Base-by-base conservation (phyloP, 2,888 invertebrate species). In the Eumerus sabulonum region DNA sequence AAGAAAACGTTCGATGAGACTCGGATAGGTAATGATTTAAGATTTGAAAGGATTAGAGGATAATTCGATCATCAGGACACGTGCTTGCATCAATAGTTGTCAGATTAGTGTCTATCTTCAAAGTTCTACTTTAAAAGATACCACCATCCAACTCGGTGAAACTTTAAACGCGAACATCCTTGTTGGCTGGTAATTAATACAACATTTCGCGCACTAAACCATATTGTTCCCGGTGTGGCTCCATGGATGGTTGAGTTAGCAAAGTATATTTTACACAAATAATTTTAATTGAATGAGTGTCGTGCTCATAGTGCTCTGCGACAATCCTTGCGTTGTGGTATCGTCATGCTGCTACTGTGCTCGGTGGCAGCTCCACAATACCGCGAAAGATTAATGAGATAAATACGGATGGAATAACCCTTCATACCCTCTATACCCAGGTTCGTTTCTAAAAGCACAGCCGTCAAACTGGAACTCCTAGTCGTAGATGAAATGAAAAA, bases 341-440 rank as follows among this genome's bases (percentile, higher is more conserved):
- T 27, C 77, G 27, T 79, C 73, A 73, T 68, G 63, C 73, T 70
- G 79, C 68, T 71, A 27, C 27, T 76, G 60, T 51, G 45, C 40
- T 44, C 36, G 60, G 47, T 68, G 73, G 73, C 77, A 79, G 79
- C 63, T 79, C 64, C 79, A 79, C 60, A 74, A 74, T 67, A 70
- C 79, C 79, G 74, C 79, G 79, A 79, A 79, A 79, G 79, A 79
- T 79, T 79, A 79, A 79, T 79, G 79, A 79, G 79, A 54, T 70
- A 64, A 79, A 64, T 79, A 50, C 74, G 73, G 60, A 79, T 74
- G 64, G 13, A 51, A 74, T 74, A 79, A 79, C 79, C 79, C 79
- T 79, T 79, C 74, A 47, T 57, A 35, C 56, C 9, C 14, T 38
- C 35, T n/a, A 9, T n/a, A 45, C 36, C 14, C 35, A 13, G 17